Percentiles rank a stretch among this genome's conserved stretches.
These are phyloP conservation scores for Propsilocerus akamusi DNA, from an alignment of 1,140 invertebrate genomes.

Conservation along the genomic window DNA sequence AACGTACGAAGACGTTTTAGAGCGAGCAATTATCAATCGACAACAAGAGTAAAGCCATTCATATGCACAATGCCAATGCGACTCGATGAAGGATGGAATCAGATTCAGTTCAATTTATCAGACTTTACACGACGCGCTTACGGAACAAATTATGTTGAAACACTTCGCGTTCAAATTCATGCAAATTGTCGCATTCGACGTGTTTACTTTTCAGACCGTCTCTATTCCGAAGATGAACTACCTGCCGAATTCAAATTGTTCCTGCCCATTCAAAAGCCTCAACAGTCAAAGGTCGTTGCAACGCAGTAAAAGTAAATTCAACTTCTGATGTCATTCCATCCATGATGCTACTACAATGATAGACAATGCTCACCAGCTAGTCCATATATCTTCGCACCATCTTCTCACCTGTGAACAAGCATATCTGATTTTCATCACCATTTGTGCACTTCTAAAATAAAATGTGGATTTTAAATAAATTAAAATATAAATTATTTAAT, in stretches of 20 bases:
- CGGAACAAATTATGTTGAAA: slow-evolving; percentile 99
- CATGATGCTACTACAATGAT: too few relatives aligned
- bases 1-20: slow-evolving; percentile 88
- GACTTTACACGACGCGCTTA: slow-evolving; percentile 97
- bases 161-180: slow-evolving; percentile 92
- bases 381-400: neutral
- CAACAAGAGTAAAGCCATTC: slow-evolving; percentile 93
- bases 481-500: too few relatives aligned
- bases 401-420: too few relatives aligned
- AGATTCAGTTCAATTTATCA: slow-evolving; percentile 96
- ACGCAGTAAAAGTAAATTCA: neutral
- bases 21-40: slow-evolving; percentile 96
- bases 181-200: slow-evolving; percentile 95
- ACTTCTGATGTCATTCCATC: too few relatives aligned
- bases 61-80: slow-evolving; percentile 99
- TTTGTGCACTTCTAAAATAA: too few relatives aligned
- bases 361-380: neutral
- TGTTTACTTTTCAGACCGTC: slow-evolving; percentile 95
- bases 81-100: slow-evolving; percentile 44
- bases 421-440: too few relatives aligned
- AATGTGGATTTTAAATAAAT: too few relatives aligned
- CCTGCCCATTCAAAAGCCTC: slow-evolving; percentile 64
- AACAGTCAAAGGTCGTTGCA: slow-evolving; percentile 10
- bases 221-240: slow-evolving; percentile 98
- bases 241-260: slow-evolving; percentile 98